Evolutionary conservation across 2,113 vertebrate genomes (phyloP), one percentile per base, ranked within the genome.

Genomic region (Podarcis muralis): DNA sequence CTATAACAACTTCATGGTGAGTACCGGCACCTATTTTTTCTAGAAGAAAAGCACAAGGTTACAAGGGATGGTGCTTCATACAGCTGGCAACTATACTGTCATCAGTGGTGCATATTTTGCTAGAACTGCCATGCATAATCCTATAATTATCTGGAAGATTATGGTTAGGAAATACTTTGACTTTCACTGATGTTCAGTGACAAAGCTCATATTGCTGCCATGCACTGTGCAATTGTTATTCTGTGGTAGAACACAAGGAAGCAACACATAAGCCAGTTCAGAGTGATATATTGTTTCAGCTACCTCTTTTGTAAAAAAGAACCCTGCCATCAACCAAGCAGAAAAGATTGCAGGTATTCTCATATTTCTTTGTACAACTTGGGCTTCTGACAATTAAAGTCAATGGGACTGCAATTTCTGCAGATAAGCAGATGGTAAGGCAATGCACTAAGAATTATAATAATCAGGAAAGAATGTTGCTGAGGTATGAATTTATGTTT

Each of bases 341-440:
- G 87, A 91, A 95, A 90, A 85, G 2, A 78, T 72, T 57, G 87
- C 66, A 83, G 81, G 66, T 89, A 79, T 85, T 88, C 85, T 87
- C 87, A 53, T 92, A 89, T 9, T 27, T 95, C 94, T 95, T 89
- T 84, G 40, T 23, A 32, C 8, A 0, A 43, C 65, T 87, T 82
- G 83, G 25, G 88, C 84, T 74, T 72, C 79, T 83, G 93, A 53
- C 1, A 22, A 75, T 53, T 59, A 4, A 94, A 90, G 82, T 85
- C 79, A 79, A 72, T 11, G 5, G 32, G 87, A 91, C 71, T 92
- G 77, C 93, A 94, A 92, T 90, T 95, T 91, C 87, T 95, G 23
- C 89, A 91, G 87, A 71, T 79, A 93, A 93, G 93, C 96, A 97
- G 96, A 94, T 96, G 96, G 93, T 84, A 93, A 90, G 88, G 87